Conservation (phyloP, 2,797 vertebrate genomes). For the Diplodus puntazzo region DNA sequence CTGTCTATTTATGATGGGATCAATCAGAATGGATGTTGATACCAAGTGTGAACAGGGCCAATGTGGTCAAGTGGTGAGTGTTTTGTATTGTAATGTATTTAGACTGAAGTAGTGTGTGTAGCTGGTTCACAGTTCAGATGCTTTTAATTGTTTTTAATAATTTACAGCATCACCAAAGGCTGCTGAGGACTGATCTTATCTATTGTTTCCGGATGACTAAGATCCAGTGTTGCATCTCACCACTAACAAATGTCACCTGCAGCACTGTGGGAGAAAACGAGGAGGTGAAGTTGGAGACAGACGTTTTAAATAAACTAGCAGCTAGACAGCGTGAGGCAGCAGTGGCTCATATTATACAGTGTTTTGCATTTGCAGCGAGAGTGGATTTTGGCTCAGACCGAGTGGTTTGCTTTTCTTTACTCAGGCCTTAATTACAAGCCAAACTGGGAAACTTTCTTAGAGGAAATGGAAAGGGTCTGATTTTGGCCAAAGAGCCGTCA, state of each 20-base stretch:
- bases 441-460: conserved; percentile 44
- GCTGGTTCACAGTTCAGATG: background rate
- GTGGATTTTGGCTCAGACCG: conserved; percentile 64
- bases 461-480: conserved; percentile 55
- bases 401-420: conserved; percentile 61
- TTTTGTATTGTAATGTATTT: background rate
- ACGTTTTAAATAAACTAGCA: background rate
- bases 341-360: background rate
- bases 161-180: conserved; percentile 35
- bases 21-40: too few relatives aligned
- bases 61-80: background rate
- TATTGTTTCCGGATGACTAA: conserved; percentile 54
- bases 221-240: conserved; percentile 5
- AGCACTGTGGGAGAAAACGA: background rate
- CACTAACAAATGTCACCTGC: background rate
- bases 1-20: too few relatives aligned
- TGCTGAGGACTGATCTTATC: conserved; percentile 28
- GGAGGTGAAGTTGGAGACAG: background rate
- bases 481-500: conserved; percentile 24
- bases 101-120: background rate
- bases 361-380: conserved; percentile 39
- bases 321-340: background rate
- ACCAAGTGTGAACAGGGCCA: too few relatives aligned
- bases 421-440: conserved; percentile 65
- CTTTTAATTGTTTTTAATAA: conserved; percentile 24